These are phyloP conservation scores for Hyles euphorbiae DNA, from an alignment of 1,140 invertebrate genomes.

Conservation along the genomic window DNA sequence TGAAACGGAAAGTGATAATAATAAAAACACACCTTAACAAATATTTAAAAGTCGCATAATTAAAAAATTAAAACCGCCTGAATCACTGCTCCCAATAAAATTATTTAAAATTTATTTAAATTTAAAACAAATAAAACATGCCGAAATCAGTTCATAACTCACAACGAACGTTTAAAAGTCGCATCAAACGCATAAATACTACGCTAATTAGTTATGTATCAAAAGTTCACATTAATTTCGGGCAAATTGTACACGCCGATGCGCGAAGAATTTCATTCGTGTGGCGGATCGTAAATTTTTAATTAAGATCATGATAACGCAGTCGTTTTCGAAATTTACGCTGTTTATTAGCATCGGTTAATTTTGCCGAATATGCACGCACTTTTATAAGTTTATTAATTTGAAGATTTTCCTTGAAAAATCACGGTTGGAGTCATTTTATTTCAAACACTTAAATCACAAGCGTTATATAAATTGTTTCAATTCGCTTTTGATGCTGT, in stretches of 20 bases:
- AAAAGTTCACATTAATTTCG: conserved; percentile 20
- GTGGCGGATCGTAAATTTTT: conserved; percentile 24
- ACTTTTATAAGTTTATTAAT: too few species aligned
- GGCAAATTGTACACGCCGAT: conserved; percentile 17
- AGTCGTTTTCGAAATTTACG: neutral
- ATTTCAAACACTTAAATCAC: too few species aligned
- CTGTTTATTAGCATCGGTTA: too few species aligned
- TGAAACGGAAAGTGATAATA: too few species aligned
- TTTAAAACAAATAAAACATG: conserved; percentile 8
- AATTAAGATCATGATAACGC: conserved; percentile 33
- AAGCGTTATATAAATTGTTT: too few species aligned
- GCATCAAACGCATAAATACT: conserved; percentile 16
- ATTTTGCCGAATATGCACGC: too few species aligned
- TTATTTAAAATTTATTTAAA: neutral
- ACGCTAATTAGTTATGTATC: conserved; percentile 20
- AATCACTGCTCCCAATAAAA: neutral
- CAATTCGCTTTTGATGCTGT: too few species aligned
- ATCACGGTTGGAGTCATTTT: too few species aligned
- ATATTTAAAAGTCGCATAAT: conserved; percentile 7
- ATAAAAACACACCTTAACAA: neutral
- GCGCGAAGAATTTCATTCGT: conserved; percentile 18
- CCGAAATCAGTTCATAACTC: neutral
- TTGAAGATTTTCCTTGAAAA: too few species aligned
- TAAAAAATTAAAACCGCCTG: conserved; percentile 4
- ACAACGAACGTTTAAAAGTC: conserved; percentile 1